Percentiles rank a stretch among this genome's conserved stretches.
Conservation (phyloP, 1,140 invertebrate species). For the Drosophila nebulosa region DNA sequence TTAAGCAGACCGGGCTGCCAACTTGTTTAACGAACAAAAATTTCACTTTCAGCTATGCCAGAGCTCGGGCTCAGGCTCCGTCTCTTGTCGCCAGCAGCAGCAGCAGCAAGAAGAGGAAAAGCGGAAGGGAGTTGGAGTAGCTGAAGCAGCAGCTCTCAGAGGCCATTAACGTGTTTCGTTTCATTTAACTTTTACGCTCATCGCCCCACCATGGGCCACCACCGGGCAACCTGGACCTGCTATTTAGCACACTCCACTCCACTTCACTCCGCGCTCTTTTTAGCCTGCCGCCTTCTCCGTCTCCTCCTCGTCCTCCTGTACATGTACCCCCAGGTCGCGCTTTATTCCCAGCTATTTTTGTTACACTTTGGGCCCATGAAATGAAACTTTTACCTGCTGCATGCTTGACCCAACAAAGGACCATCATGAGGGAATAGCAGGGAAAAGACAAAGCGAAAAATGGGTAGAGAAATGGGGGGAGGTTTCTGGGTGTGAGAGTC, state of each 20-base stretch:
- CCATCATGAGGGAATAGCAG: slow-evolving; percentile 18
- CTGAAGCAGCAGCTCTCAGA: slow-evolving; percentile 80
- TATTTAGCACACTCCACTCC: background rate
- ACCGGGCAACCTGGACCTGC: background rate
- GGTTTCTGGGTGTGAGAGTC: slow-evolving; percentile 5
- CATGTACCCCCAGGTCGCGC: background rate
- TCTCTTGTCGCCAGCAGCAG: slow-evolving; percentile 10
- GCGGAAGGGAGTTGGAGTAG: background rate
- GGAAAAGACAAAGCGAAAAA: background rate
- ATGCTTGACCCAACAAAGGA: slow-evolving; percentile 63
- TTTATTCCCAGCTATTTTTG: slow-evolving; percentile 33
- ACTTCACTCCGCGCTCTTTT: background rate
- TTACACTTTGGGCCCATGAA: slow-evolving; percentile 47
- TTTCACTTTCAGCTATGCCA: slow-evolving; percentile 57
- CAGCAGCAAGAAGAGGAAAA: slow-evolving; percentile 49
- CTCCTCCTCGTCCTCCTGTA: background rate
- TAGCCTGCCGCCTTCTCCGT: background rate
- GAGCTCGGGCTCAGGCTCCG: background rate
- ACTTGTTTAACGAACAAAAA: slow-evolving; percentile 38
- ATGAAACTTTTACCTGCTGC: slow-evolving; percentile 68
- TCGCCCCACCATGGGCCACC: slow-evolving; percentile 20
- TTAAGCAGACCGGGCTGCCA: slow-evolving; percentile 15
- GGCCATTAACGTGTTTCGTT: slow-evolving; percentile 78
- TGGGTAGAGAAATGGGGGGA: background rate
- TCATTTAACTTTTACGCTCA: slow-evolving; percentile 79